Evolutionary conservation across 2,113 vertebrate genomes (phyloP).

Genomic region (Sitta europaea): DNA sequence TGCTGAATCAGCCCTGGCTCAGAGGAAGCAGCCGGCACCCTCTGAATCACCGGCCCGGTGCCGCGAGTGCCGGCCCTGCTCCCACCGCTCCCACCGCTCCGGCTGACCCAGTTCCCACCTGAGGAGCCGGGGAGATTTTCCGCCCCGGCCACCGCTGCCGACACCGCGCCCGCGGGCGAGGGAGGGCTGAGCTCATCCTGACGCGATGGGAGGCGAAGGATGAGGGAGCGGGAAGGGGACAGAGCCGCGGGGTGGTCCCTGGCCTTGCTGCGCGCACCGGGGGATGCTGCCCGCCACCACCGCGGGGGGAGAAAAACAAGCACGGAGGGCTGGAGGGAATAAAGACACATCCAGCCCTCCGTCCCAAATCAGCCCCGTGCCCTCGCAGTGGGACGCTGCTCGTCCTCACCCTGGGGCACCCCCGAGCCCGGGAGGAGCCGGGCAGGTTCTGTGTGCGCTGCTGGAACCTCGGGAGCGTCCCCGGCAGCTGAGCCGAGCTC

Average conservation of each 20-base stretch:
- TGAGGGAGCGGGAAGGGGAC: neutral
- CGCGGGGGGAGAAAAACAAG: neutral
- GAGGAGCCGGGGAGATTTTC: neutral
- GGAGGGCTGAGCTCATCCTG: neutral
- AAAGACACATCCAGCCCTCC: neutral
- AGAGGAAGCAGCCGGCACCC: neutral
- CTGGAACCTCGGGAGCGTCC: neutral
- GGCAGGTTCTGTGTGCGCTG: accelerated
- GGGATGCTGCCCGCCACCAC: neutral
- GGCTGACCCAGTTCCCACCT: neutral
- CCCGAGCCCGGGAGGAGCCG: neutral
- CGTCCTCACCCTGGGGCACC: neutral
- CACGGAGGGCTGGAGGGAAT: neutral
- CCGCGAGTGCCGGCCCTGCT: neutral
- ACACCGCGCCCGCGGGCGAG: neutral
- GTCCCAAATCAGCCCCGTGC: neutral
- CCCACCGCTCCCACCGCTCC: neutral
- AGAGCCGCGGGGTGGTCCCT: neutral
- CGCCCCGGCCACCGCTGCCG: neutral
- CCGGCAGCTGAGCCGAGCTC: neutral
- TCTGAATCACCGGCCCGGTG: neutral
- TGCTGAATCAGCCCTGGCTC: conserved; percentile 34
- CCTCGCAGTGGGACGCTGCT: accelerated
- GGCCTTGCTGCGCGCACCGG: neutral
- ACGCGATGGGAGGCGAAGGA: neutral